Percentiles rank a stretch among this genome's conserved stretches.
These are phyloP conservation scores for Antigone vipio DNA, from an alignment of 2,113 vertebrate genomes.

Conservation along the genomic window DNA sequence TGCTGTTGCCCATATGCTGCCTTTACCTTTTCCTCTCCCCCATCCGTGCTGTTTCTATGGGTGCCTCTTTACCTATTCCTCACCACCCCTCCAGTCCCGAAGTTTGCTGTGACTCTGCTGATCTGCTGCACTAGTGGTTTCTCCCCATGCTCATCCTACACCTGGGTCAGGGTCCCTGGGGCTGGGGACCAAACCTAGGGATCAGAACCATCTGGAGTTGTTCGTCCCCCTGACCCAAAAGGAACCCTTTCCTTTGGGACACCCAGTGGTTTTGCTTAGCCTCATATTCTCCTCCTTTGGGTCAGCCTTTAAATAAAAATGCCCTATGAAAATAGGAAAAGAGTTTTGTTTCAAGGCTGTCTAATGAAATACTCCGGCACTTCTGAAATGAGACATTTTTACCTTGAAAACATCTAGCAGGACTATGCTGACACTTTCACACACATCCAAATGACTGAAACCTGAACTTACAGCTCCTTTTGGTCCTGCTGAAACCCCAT, in stretches of 20 bases:
- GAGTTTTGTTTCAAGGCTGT: slow-evolving; percentile 32
- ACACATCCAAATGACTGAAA: slow-evolving; percentile 2
- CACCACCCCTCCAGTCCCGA: neutral
- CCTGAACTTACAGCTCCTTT: slow-evolving; percentile 33
- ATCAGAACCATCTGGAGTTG: neutral
- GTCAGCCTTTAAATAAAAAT: slow-evolving; percentile 11
- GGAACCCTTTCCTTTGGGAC: neutral
- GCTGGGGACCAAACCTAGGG: neutral
- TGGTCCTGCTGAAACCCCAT: neutral
- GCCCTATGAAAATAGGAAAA: neutral
- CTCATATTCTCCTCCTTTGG: neutral
- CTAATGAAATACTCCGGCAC: slow-evolving; percentile 22
- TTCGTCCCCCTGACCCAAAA: neutral
- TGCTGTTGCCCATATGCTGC: neutral
- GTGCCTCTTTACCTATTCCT: neutral
- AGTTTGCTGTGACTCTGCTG: neutral
- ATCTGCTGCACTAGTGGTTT: neutral
- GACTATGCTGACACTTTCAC: slow-evolving; percentile 3
- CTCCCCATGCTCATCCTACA: neutral
- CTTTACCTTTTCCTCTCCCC: neutral
- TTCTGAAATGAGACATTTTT: slow-evolving; percentile 31
- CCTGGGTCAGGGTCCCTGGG: neutral
- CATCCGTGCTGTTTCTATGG: neutral
- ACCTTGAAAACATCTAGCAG: slow-evolving; percentile 23
- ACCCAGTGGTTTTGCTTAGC: neutral